Evolutionary conservation across 1,140 invertebrate species (phyloP).

Genomic region (Oedothorax gibbosus): DNA sequence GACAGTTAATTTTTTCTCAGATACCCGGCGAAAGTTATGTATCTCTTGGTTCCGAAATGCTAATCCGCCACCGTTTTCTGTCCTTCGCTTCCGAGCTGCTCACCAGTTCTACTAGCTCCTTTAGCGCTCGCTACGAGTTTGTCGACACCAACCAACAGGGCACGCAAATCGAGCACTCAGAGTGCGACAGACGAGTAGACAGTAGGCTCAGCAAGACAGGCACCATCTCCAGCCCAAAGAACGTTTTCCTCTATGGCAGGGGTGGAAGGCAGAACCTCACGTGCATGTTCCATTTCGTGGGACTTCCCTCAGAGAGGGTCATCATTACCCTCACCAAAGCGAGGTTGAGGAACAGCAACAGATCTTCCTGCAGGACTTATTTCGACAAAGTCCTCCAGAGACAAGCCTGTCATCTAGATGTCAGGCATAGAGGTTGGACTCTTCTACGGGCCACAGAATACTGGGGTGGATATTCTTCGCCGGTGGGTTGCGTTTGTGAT

Average conservation of each 20-base stretch:
- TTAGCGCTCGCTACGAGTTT: constrained; percentile 62
- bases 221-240: constrained; percentile 38
- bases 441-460: constrained; percentile 37
- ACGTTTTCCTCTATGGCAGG: constrained; percentile 60
- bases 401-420: constrained; percentile 27
- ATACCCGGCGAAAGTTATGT: constrained; percentile 62
- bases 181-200: constrained; percentile 61
- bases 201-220: constrained; percentile 52
- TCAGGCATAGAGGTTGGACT: not conserved
- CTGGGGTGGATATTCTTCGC: constrained; percentile 34
- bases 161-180: constrained; percentile 52
- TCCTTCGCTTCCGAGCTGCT: constrained; percentile 34
- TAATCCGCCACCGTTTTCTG: constrained; percentile 54
- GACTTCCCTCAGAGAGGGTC: constrained; percentile 55
- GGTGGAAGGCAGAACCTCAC: constrained; percentile 56
- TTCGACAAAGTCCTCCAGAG: constrained; percentile 53
- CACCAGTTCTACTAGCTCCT: constrained; percentile 51
- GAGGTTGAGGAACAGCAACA: constrained; percentile 2
- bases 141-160: constrained; percentile 62
- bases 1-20: not conserved
- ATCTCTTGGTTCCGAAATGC: constrained; percentile 58
- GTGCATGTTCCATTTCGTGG: constrained; percentile 60
- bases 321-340: constrained; percentile 36
- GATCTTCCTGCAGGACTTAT: not conserved
- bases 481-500: constrained; percentile 42